These are phyloP conservation scores for Drosophila leontia DNA, from an alignment of 1,140 invertebrate species.

Conservation along the genomic window DNA sequence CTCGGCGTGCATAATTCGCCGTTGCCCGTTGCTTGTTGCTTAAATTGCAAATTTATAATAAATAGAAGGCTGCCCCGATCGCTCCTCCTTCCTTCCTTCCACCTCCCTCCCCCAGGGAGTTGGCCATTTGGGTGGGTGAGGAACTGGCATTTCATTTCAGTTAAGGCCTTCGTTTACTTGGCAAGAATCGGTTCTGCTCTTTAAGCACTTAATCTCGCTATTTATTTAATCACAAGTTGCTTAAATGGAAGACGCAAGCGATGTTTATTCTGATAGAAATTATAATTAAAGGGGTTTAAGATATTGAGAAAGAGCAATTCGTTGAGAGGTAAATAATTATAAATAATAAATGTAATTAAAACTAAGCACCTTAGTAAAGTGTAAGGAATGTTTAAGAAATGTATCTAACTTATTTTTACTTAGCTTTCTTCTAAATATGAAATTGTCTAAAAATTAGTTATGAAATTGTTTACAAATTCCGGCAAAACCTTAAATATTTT, in stretches of 20 bases:
- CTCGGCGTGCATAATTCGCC: slow-evolving; percentile 69
- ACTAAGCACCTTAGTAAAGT: neutral
- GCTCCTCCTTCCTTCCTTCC: slow-evolving; percentile 19
- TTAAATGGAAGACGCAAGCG: neutral
- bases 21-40: slow-evolving; percentile 48
- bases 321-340: neutral
- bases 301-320: neutral
- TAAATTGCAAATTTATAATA: slow-evolving; percentile 71
- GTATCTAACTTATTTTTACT: no score
- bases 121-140: slow-evolving; percentile 38
- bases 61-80: slow-evolving; percentile 54
- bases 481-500: neutral
- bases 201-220: slow-evolving; percentile 60
- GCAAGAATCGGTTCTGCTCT: slow-evolving; percentile 24
- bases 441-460: neutral
- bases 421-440: no score
- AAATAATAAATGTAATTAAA: neutral
- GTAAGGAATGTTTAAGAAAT: no score
- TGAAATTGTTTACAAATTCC: neutral
- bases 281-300: neutral
- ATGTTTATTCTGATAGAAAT: neutral
- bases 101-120: slow-evolving; percentile 22
- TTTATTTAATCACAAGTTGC: slow-evolving; percentile 44
- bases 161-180: slow-evolving; percentile 21
- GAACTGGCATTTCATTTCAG: slow-evolving; percentile 54